Percentiles rank a stretch among this genome's conserved stretches.
These are phyloP conservation scores for Glareola pratincola DNA, from an alignment of 2,113 vertebrate genomes.

Conservation along the genomic window DNA sequence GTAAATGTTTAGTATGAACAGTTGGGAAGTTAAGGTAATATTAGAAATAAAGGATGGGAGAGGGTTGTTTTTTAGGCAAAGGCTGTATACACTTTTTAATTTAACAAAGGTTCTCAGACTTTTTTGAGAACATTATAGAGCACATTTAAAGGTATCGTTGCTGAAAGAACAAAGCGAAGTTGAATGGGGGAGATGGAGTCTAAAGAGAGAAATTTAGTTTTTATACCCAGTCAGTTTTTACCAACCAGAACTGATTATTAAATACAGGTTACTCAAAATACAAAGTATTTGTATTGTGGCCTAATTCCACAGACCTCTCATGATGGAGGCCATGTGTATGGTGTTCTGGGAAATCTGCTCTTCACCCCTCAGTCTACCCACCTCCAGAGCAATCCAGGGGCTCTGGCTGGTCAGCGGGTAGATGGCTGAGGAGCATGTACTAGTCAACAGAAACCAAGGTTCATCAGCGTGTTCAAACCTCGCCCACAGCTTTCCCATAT, in stretches of 20 bases:
- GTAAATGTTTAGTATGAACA: not conserved
- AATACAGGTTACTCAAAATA: not conserved
- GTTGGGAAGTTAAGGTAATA: not conserved
- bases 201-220: not conserved
- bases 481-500: not conserved
- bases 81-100: not conserved
- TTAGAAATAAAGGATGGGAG: not conserved
- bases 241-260: not conserved
- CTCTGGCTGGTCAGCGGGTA: not conserved
- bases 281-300: not conserved
- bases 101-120: not conserved
- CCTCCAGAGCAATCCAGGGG: not conserved
- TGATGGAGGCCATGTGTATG: rapidly evolving
- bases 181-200: not conserved
- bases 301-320: not conserved
- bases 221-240: not conserved
- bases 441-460: not conserved
- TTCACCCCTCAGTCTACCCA: not conserved
- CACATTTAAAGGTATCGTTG: not conserved
- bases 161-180: not conserved
- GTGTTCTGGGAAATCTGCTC: not conserved
- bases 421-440: not conserved
- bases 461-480: not conserved
- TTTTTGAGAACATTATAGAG: not conserved
- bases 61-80: not conserved